Conservation (phyloP, 2,888 invertebrate genomes). For the Drosophila meridionalis region DNA sequence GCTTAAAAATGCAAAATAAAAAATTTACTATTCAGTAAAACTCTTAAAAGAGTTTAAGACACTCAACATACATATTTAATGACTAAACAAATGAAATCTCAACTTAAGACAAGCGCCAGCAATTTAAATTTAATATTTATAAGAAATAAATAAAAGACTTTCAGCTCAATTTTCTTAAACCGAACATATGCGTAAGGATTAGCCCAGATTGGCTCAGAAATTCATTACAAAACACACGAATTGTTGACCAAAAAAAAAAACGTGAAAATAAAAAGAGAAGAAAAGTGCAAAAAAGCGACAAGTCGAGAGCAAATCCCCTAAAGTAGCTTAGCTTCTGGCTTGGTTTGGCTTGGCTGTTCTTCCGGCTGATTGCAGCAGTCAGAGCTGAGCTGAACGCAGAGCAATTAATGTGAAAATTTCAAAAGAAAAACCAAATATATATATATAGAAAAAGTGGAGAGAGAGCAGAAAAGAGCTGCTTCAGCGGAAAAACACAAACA, state of each 20-base stretch:
- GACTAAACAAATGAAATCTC: neutral
- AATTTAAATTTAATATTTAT: slow-evolving; percentile 37
- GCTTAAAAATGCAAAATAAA: neutral
- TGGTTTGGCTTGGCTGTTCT: slow-evolving; percentile 41
- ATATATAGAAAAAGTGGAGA: slow-evolving; percentile 11
- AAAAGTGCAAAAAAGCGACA: slow-evolving; percentile 50
- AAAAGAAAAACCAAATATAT: slow-evolving; percentile 53
- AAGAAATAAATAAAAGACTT: neutral
- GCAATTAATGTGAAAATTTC: slow-evolving; percentile 75
- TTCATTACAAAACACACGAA: slow-evolving; percentile 8
- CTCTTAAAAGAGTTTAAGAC: neutral
- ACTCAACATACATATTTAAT: neutral
- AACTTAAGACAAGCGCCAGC: slow-evolving; percentile 1
- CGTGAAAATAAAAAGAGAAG: slow-evolving; percentile 17
- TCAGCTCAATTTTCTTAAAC: neutral
- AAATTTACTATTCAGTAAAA: slow-evolving; percentile 3
- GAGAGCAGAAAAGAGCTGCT: slow-evolving; percentile 21
- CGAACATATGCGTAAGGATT: neutral
- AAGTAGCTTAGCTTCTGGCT: slow-evolving; percentile 62
- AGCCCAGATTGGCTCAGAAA: slow-evolving; percentile 9
- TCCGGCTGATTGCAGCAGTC: slow-evolving; percentile 63
- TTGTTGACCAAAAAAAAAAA: slow-evolving; percentile 13
- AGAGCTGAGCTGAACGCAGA: slow-evolving; percentile 41
- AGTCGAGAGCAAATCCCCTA: slow-evolving; percentile 62
- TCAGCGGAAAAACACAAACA: slow-evolving; percentile 54